Evolutionary conservation across 2,113 vertebrate species (phyloP).

Genomic region (Grantiella picta): DNA sequence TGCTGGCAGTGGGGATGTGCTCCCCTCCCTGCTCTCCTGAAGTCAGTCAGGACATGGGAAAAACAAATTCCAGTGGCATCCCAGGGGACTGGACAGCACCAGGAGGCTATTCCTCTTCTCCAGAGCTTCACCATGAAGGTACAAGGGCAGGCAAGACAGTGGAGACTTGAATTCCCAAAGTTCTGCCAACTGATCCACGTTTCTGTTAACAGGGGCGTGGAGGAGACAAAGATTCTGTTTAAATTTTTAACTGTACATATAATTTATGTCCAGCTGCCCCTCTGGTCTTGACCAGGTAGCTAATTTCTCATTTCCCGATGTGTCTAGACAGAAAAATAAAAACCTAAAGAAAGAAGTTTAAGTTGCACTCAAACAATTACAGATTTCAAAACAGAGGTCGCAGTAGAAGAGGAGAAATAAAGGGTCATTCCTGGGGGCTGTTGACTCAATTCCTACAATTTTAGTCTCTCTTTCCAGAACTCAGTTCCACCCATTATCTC

Average conservation of each 20-base stretch:
- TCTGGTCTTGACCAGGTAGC: background rate
- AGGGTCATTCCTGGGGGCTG: background rate
- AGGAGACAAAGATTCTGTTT: background rate
- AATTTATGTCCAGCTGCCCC: background rate
- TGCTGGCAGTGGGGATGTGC: background rate
- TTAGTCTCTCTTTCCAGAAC: background rate
- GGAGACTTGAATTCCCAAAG: background rate
- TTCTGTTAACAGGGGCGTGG: background rate
- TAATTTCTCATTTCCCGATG: background rate
- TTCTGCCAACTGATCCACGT: background rate
- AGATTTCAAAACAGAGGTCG: background rate
- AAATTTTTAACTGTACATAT: background rate
- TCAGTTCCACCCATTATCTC: background rate
- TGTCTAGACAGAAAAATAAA: background rate
- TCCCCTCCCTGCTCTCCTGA: background rate
- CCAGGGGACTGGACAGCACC: background rate
- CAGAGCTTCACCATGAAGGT: background rate
- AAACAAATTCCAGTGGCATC: background rate
- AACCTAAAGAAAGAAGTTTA: background rate
- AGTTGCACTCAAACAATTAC: background rate
- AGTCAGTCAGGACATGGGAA: background rate
- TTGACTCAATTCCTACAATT: background rate
- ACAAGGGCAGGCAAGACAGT: rapidly evolving
- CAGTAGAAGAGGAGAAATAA: background rate
- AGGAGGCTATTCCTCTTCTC: background rate